A percentile compares a stretch with the other conserved stretches of the same genome.
These are phyloP conservation scores for Meta bourneti DNA, from an alignment of 2,888 invertebrate genomes.

Conservation along the genomic window DNA sequence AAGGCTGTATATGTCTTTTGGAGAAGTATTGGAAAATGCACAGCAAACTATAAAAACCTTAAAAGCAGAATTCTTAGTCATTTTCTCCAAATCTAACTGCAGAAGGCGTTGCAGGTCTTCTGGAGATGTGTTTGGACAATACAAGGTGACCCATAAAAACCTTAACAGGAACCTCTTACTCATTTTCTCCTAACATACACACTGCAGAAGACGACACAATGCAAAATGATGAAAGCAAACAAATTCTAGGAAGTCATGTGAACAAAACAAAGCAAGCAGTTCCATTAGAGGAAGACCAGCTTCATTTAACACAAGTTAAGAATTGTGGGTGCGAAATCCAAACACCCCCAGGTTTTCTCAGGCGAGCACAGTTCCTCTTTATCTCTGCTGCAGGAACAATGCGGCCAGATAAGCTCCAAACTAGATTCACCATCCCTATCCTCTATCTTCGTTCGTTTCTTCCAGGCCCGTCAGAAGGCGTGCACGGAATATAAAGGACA, in stretches of 20 bases:
- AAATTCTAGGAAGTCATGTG: neutral
- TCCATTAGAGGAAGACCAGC: neutral
- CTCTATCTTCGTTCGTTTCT: conserved; percentile 53
- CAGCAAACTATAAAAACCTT: no score
- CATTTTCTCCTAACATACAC: neutral
- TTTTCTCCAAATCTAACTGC: no score
- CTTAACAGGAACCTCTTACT: neutral
- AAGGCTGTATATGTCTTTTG: no score
- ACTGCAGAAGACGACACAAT: neutral
- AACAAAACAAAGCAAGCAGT: neutral
- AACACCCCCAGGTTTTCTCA: neutral
- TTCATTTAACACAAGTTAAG: no score
- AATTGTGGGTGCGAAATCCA: neutral
- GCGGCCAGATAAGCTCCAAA: conserved; percentile 38
- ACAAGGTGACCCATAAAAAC: neutral
- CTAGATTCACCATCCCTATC: conserved; percentile 38
- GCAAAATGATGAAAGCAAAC: neutral
- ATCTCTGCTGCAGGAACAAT: neutral
- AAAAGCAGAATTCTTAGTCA: no score
- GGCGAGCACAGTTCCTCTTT: neutral
- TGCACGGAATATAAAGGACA: neutral
- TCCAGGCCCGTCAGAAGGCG: neutral
- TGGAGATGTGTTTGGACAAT: no score
- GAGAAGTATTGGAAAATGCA: no score
- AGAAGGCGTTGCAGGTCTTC: no score